Evolutionary conservation across 2,888 invertebrate genomes (phyloP).

Genomic region (Geotrupes spiniger): DNA sequence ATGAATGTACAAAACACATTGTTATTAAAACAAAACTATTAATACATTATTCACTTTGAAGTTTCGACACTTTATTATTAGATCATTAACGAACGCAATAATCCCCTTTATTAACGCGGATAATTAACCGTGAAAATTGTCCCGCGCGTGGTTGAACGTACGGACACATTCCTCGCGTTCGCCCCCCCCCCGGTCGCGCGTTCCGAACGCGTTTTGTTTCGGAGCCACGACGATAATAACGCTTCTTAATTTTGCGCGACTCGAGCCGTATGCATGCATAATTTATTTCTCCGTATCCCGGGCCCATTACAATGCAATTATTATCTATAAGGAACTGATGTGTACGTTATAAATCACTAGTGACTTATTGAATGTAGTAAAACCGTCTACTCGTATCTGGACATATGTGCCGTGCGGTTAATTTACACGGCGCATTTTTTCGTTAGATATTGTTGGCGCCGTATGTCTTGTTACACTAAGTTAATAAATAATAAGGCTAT

Average conservation of each 20-base stretch:
- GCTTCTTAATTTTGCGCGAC: conserved; percentile 23
- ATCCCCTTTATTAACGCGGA: too few species aligned
- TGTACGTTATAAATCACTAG: conserved; percentile 36
- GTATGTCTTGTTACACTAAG: conserved; percentile 28
- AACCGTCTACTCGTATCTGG: conserved; percentile 33
- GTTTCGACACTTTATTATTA: too few species aligned
- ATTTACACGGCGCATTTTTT: conserved; percentile 33
- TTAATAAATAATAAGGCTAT: conserved; percentile 8
- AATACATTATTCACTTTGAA: too few species aligned
- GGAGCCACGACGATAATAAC: conserved; percentile 24
- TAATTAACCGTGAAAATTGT: too few species aligned
- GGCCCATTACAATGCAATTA: conserved; percentile 38
- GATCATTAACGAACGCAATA: too few species aligned
- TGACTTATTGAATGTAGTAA: conserved; percentile 39
- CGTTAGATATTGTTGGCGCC: conserved; percentile 36
- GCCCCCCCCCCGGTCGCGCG: too few species aligned
- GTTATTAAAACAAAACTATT: too few species aligned
- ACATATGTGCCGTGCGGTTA: conserved; percentile 31
- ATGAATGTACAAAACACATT: too few species aligned
- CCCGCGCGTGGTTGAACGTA: too few species aligned
- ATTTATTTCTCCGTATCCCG: conserved; percentile 26
- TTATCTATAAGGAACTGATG: conserved; percentile 37
- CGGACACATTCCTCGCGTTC: too few species aligned
- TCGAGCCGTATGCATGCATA: conserved; percentile 25
- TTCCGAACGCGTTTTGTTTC: conserved; percentile 16